Percentiles rank a stretch among this genome's conserved stretches.
These are phyloP conservation scores for Paradoxurus hermaphroditus DNA, from an alignment of 2,113 vertebrate species.

Conservation along the genomic window DNA sequence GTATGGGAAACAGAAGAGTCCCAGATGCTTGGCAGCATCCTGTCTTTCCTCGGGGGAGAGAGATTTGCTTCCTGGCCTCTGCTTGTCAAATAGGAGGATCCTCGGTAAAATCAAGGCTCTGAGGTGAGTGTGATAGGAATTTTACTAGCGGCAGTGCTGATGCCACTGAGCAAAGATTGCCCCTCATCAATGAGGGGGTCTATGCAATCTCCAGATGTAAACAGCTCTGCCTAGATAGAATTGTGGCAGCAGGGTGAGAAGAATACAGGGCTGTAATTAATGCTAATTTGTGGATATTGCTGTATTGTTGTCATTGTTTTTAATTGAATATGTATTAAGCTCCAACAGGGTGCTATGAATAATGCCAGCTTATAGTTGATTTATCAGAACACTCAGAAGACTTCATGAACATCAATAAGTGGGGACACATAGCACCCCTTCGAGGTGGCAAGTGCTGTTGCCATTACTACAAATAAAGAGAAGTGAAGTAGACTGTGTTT, in stretches of 20 bases:
- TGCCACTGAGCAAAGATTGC: background rate
- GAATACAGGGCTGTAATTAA: conserved; percentile 45
- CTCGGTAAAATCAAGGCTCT: background rate
- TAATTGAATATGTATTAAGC: conserved; percentile 70
- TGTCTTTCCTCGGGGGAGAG: background rate
- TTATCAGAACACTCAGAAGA: conserved; percentile 53
- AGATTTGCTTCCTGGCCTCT: background rate
- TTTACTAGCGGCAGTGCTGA: background rate
- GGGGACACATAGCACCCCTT: conserved; percentile 43
- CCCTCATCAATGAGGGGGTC: background rate
- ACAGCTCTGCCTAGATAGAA: background rate
- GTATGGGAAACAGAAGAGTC: background rate
- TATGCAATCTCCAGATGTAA: background rate
- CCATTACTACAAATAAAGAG: conserved; percentile 25
- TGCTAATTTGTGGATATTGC: conserved; percentile 64
- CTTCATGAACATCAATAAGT: conserved; percentile 50
- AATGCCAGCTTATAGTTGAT: conserved; percentile 44
- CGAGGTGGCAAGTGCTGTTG: background rate
- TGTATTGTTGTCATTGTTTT: conserved; percentile 59
- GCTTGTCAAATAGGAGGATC: background rate
- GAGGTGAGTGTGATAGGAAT: background rate
- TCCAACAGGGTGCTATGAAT: conserved; percentile 55
- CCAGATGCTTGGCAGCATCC: background rate
- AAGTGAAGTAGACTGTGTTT: conserved; percentile 45
- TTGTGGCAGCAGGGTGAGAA: conserved; percentile 27